These are phyloP conservation scores for Rhabdornis inornatus DNA, from an alignment of 2,113 vertebrate genomes.

Conservation along the genomic window DNA sequence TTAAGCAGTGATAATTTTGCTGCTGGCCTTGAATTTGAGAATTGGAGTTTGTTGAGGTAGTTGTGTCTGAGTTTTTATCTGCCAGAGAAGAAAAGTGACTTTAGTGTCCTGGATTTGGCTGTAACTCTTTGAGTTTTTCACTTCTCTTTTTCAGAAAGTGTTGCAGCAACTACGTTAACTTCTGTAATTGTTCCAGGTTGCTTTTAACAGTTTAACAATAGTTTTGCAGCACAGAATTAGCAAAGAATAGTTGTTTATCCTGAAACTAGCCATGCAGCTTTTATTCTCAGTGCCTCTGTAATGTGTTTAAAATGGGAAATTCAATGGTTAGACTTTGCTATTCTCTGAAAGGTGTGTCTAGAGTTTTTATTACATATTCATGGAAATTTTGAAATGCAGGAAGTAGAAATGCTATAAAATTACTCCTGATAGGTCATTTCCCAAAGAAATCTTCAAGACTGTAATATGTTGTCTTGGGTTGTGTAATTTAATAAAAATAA, in stretches of 20 bases:
- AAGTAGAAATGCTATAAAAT: constrained; percentile 50
- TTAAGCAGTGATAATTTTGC: neutral
- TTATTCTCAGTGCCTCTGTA: neutral
- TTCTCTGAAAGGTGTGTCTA: constrained; percentile 17
- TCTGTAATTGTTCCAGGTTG: constrained; percentile 14
- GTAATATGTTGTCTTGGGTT: constrained; percentile 2
- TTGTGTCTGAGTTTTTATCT: neutral
- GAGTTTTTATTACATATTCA: constrained; percentile 14
- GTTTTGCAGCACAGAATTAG: neutral
- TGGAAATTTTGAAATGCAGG: constrained; percentile 54
- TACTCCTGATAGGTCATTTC: constrained; percentile 55
- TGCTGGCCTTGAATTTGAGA: neutral
- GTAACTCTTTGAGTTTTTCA: neutral
- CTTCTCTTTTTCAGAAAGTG: constrained; percentile 15
- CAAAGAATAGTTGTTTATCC: neutral
- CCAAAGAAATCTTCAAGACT: constrained; percentile 27
- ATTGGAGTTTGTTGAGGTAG: neutral
- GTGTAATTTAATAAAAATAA: constrained; percentile 54
- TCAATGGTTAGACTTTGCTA: neutral
- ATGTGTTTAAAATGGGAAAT: neutral
- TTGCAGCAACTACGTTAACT: neutral
- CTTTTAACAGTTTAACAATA: neutral
- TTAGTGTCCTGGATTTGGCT: neutral
- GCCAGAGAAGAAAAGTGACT: neutral
- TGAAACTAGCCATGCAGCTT: neutral